Conservation (phyloP, 2,797 vertebrate genomes). For the Centropyge bicolor region DNA sequence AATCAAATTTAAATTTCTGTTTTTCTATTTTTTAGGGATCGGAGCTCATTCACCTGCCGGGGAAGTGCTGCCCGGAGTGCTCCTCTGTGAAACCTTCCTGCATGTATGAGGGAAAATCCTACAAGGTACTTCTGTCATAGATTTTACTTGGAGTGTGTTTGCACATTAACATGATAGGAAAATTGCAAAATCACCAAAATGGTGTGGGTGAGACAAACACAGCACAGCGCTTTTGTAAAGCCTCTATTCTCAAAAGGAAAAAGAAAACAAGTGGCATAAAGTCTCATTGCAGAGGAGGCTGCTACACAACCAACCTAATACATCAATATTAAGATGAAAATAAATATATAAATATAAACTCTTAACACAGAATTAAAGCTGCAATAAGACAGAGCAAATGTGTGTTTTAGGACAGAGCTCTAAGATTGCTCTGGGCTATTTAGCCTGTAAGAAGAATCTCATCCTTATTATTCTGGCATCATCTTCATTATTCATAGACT, state of each 20-base stretch:
- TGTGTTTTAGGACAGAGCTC: conserved; percentile 13
- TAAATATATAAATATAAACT: conserved; percentile 24
- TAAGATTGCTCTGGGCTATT: conserved; percentile 26
- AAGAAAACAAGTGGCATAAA: not conserved
- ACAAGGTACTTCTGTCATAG: conserved; percentile 55
- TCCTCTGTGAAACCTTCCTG: conserved; percentile 83
- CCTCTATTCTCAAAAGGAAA: not conserved
- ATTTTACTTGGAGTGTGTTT: conserved; percentile 11
- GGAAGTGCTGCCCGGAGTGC: conserved; percentile 94
- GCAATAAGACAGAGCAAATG: conserved; percentile 7
- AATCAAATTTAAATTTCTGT: not conserved
- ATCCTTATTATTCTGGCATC: conserved; percentile 22
- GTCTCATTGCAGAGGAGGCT: conserved; percentile 37
- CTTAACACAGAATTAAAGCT: conserved; percentile 4
- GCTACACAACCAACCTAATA: conserved; percentile 16
- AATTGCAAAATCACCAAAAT: conserved; percentile 19
- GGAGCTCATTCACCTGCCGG: conserved; percentile 87
- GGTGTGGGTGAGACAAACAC: conserved; percentile 24
- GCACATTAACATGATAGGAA: not conserved
- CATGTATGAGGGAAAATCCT: conserved; percentile 70
- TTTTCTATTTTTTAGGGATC: conserved; percentile 83
- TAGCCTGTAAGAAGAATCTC: conserved; percentile 5
- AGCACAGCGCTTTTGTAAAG: conserved; percentile 15
- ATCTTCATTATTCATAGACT: conserved; percentile 43
- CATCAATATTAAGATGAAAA: conserved; percentile 18